Percentiles rank a stretch among this genome's conserved stretches.
Evolutionary conservation across 2,113 vertebrate genomes (phyloP).

Genomic region (Paradisaea rubra): DNA sequence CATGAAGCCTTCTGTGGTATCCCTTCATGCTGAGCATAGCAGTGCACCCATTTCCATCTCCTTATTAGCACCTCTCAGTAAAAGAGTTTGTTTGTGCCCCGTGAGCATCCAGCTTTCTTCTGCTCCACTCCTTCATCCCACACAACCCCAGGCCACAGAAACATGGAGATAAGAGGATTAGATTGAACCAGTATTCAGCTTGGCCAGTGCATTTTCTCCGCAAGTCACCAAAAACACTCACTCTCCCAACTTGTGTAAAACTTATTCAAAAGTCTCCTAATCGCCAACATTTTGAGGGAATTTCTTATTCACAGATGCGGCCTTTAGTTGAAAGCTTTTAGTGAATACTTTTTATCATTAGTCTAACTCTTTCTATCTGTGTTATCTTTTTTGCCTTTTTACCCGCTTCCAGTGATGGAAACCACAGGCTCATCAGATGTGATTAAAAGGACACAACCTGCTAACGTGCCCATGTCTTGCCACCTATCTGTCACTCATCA

Average conservation of each 20-base stretch:
- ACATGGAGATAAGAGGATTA: accelerated
- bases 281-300: background rate
- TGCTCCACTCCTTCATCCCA: background rate
- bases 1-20: background rate
- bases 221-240: background rate
- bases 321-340: background rate
- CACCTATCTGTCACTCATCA: background rate
- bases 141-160: background rate
- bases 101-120: background rate
- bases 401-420: background rate
- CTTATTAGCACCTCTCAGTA: background rate
- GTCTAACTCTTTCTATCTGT: background rate
- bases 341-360: background rate
- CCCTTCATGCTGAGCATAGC: background rate
- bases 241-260: background rate
- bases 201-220: background rate
- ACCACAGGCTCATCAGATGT: background rate
- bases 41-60: background rate
- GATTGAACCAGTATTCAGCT: background rate
- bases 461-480: background rate
- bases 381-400: background rate
- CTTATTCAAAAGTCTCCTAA: background rate
- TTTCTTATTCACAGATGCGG: background rate
- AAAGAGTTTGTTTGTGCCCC: background rate
- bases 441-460: background rate